A percentile compares a stretch with the other conserved stretches of the same genome.
These are phyloP conservation scores for Meiosimyza platycephala DNA, from an alignment of 2,888 invertebrate genomes.

Conservation along the genomic window DNA sequence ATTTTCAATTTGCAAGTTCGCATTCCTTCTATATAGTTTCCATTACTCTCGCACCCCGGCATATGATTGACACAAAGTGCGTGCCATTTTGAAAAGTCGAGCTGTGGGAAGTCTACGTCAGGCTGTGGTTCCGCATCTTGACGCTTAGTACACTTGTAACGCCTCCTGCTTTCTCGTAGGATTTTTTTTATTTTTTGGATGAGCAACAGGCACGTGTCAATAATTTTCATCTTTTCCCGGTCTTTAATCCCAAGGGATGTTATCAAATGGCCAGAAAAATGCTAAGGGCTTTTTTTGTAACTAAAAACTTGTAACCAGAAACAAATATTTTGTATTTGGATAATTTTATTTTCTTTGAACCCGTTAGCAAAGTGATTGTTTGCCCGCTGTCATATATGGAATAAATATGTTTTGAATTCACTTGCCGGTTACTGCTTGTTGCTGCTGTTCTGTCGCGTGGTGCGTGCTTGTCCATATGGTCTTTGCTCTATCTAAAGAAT, in stretches of 20 bases:
- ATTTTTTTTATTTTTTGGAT: constrained; percentile 37
- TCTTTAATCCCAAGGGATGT: constrained; percentile 49
- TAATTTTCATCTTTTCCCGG: constrained; percentile 44
- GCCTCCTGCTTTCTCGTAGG: background rate
- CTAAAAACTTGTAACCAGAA: constrained; percentile 56
- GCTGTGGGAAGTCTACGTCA: constrained; percentile 36
- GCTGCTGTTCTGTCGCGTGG: background rate
- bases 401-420: constrained; percentile 65
- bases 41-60: constrained; percentile 30
- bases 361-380: constrained; percentile 53
- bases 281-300: constrained; percentile 59
- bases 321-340: constrained; percentile 62
- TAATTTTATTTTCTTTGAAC: constrained; percentile 49
- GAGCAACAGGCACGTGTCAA: constrained; percentile 54
- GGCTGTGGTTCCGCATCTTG: constrained; percentile 37
- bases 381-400: constrained; percentile 63
- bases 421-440: constrained; percentile 43
- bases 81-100: constrained; percentile 40
- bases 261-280: constrained; percentile 63
- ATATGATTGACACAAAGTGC: constrained; percentile 19
- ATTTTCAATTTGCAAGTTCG: constrained; percentile 24
- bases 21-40: background rate
- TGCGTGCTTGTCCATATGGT: background rate
- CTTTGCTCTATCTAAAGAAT: background rate
- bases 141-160: constrained; percentile 17